Base-by-base conservation (phyloP, 2,113 vertebrate species). In the Trichomycterus rosablanca region DNA sequence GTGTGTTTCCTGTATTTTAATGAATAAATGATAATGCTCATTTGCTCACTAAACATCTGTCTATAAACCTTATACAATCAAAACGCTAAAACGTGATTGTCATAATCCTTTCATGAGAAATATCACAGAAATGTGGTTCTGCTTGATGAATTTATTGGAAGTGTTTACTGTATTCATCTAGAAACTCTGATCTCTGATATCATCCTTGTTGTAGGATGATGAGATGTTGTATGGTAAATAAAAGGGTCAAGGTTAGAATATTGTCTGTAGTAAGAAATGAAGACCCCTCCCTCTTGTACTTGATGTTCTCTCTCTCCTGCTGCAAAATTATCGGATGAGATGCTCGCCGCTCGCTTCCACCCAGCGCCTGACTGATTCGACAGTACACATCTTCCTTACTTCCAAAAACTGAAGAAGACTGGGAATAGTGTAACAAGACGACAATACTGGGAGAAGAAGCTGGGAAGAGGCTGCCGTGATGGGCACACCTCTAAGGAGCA, bases 401-500 rank as follows among this genome's bases (percentile, higher is more conserved):
- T 34, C 20, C 44, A 26, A 45, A 28, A 60, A 14, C 18, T 61
- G 60, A 71, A 59, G 58, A 16, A 61, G 40, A 48, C 50, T 11
- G 45, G 59, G 58, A 9, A 62, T 22, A 26, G 14, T 5, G 48
- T 16, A 67, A 37, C 4, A 39, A 19, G 19, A 10, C 46, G 26
- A 51, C 10, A 48, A 19, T 11, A 37, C 2, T 35, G 28, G 16
- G 16, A 23, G 43, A 59, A 55, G 24, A 40, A 34, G 24, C n/a
- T n/a, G n/a, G 66, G 53, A 64, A 53, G 44, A 66, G 40, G 22
- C 42, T 26, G 46, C 54, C 63, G 61, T 61, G 39, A 74, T 72
- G 75, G 70, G 66, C 55, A 74, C 66, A 66, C 69, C 66, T 69
- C 48, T 69, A 24, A 43, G 51, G 51, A 72, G 66, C 48, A 67